phyloP scores from a whole-genome alignment of 2,113 vertebrate genomes.

The Caloenas nicobarica region DNA sequence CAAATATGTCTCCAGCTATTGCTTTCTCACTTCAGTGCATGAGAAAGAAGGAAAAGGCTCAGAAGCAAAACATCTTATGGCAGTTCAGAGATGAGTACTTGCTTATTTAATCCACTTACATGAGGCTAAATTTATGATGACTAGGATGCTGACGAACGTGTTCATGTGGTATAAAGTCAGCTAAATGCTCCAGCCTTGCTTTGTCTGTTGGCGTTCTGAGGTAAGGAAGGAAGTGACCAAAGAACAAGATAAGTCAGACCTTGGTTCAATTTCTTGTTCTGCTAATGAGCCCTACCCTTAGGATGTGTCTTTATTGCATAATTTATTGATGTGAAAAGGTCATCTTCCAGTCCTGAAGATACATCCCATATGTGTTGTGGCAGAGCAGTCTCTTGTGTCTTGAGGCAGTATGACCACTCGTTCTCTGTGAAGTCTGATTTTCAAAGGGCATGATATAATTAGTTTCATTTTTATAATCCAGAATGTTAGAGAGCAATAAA shows the following conservation, averaged over 20 bases:
- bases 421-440: neutral
- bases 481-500: neutral
- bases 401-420: neutral
- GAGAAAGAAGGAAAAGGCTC: neutral
- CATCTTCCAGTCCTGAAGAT: neutral
- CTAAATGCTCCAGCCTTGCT: neutral
- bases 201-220: neutral
- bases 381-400: neutral
- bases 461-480: neutral
- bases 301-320: neutral
- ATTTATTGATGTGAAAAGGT: neutral
- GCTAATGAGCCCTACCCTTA: neutral
- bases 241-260: neutral
- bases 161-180: neutral
- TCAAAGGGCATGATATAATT: neutral
- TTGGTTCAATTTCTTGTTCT: neutral
- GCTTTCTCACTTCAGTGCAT: neutral
- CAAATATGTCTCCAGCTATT: neutral
- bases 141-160: neutral
- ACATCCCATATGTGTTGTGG: neutral
- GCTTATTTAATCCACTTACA: neutral
- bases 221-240: neutral
- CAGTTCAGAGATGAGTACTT: neutral
- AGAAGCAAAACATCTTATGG: neutral
- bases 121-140: neutral